phyloP scores from a whole-genome alignment of 1,140 invertebrate species.

The Colletes latitarsis region DNA sequence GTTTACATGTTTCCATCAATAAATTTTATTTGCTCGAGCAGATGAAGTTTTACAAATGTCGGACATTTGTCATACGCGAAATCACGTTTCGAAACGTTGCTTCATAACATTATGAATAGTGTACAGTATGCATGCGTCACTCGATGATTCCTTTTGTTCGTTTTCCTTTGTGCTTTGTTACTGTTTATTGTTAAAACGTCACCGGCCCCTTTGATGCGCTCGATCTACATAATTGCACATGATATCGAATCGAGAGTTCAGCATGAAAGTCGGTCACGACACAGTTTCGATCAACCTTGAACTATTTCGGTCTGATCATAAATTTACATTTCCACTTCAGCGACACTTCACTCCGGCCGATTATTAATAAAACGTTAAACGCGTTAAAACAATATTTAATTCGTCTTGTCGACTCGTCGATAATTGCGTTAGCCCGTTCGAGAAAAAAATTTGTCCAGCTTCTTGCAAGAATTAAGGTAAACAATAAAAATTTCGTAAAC shows the following conservation, averaged over 20 bases:
- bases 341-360: neutral
- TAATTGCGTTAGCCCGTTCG: neutral
- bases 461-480: too few species aligned
- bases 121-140: neutral
- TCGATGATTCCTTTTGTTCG: too few species aligned
- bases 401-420: too few species aligned
- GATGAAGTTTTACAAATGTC: neutral
- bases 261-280: conserved; percentile 41
- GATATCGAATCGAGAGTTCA: conserved; percentile 30
- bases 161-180: neutral
- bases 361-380: conserved; percentile 20
- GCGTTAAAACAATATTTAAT: neutral
- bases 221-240: conserved; percentile 25
- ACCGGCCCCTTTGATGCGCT: conserved; percentile 20
- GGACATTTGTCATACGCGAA: neutral
- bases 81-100: neutral
- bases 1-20: too few species aligned
- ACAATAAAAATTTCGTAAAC: neutral
- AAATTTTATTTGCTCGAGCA: too few species aligned
- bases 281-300: conserved; percentile 35
- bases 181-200: neutral
- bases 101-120: neutral
- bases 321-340: conserved; percentile 29
- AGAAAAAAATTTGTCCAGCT: neutral
- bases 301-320: conserved; percentile 37